Evolutionary conservation across 2,888 invertebrate genomes (phyloP).

Genomic region (Sarcophaga carnaria): DNA sequence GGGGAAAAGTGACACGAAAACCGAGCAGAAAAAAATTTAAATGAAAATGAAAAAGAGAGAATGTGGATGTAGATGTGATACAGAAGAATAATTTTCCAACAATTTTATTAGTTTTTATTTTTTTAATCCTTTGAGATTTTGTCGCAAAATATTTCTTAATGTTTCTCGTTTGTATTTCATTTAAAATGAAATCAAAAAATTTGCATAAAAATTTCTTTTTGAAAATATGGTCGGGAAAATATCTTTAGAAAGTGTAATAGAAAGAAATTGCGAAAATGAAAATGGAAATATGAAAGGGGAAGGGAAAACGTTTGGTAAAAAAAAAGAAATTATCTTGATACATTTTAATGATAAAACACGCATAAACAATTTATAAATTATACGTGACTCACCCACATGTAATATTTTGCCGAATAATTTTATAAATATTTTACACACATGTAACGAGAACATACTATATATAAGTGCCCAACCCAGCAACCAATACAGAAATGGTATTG

Average conservation of each 20-base stretch:
- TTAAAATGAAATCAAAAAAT: conserved; percentile 61
- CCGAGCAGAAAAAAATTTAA: neutral
- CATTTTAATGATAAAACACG: conserved; percentile 72
- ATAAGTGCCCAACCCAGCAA: neutral
- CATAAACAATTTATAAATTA: conserved; percentile 72
- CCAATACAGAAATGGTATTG: neutral
- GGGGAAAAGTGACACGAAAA: neutral
- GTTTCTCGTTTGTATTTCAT: neutral
- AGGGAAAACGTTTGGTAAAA: neutral
- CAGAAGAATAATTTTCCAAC: conserved; percentile 38
- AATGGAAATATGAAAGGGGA: neutral
- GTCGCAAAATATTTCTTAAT: conserved; percentile 25
- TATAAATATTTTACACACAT: conserved; percentile 56
- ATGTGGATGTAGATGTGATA: neutral
- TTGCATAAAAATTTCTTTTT: conserved; percentile 55
- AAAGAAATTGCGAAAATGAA: conserved; percentile 23
- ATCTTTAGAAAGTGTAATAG: neutral
- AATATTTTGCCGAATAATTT: conserved; percentile 44
- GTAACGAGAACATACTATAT: neutral
- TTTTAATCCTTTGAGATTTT: conserved; percentile 65
- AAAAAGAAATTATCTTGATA: conserved; percentile 36
- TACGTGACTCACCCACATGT: conserved; percentile 67
- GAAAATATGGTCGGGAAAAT: conserved; percentile 7
- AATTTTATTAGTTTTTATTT: conserved; percentile 41
- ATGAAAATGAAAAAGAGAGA: conserved; percentile 5